Conservation (phyloP, 2,113 vertebrate species). For the Choloepus hoffmanni region DNA sequence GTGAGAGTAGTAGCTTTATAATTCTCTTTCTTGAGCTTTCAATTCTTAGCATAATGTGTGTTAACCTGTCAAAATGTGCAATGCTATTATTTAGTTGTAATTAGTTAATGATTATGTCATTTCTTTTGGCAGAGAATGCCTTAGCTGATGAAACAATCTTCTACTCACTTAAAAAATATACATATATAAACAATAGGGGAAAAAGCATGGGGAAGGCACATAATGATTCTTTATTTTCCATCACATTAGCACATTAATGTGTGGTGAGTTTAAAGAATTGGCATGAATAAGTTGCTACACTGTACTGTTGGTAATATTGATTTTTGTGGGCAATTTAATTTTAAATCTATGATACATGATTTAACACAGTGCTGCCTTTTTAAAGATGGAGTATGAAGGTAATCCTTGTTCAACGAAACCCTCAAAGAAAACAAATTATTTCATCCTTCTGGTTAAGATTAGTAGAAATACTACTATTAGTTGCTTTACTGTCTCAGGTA, state of each 20-base stretch:
- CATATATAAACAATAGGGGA: not conserved
- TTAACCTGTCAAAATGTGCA: slow-evolving; percentile 35
- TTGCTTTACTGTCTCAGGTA: slow-evolving; percentile 3
- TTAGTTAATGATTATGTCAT: slow-evolving; percentile 48
- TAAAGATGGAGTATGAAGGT: slow-evolving; percentile 34
- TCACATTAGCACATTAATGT: slow-evolving; percentile 35
- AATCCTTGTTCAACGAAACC: slow-evolving; percentile 58
- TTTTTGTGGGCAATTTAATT: slow-evolving; percentile 70
- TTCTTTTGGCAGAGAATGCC: slow-evolving; percentile 43
- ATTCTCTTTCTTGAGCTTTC: slow-evolving; percentile 53
- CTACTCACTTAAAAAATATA: slow-evolving; percentile 47
- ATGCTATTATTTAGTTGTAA: slow-evolving; percentile 60
- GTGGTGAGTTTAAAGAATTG: slow-evolving; percentile 42
- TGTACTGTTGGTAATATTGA: slow-evolving; percentile 51
- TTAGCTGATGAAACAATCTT: slow-evolving; percentile 48
- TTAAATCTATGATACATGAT: slow-evolving; percentile 50
- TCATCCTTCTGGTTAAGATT: not conserved
- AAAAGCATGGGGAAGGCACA: not conserved
- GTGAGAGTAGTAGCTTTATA: not conserved
- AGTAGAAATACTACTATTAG: not conserved
- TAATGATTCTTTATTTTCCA: slow-evolving; percentile 34
- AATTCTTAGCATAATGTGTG: not conserved
- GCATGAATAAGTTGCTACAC: slow-evolving; percentile 8
- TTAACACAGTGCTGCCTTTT: slow-evolving; percentile 44
- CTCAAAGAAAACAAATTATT: slow-evolving; percentile 59